These are phyloP conservation scores for Mastacembelus armatus DNA, from an alignment of 2,797 vertebrate genomes.

Conservation along the genomic window DNA sequence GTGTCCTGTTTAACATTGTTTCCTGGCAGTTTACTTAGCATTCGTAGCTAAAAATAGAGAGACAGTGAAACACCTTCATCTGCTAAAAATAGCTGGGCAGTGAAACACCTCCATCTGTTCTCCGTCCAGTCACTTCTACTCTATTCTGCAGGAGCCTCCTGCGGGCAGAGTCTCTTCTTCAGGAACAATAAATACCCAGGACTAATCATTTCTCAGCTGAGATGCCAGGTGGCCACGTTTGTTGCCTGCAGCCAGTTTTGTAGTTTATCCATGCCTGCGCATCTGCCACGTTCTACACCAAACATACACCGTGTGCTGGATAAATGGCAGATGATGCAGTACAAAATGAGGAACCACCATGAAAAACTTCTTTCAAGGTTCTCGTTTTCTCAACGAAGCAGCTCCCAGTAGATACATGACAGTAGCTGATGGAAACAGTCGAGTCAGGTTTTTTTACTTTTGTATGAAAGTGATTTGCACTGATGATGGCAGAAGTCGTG, in stretches of 20 bases:
- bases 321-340: background rate
- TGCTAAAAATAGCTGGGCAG: conserved; percentile 31
- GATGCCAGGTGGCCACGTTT: background rate
- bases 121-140: conserved; percentile 13
- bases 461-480: too few species aligned
- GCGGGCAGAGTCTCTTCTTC: conserved; percentile 43
- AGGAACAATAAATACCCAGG: conserved; percentile 30
- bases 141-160: conserved; percentile 1
- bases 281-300: background rate
- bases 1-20: conserved; percentile 4
- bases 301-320: background rate
- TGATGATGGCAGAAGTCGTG: background rate
- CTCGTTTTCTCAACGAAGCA: background rate
- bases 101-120: conserved; percentile 39
- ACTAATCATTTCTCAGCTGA: conserved; percentile 7
- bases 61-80: conserved; percentile 23
- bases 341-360: too few species aligned
- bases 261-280: background rate
- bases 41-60: conserved; percentile 14
- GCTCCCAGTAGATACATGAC: too few species aligned
- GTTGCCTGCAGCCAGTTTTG: background rate
- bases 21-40: background rate
- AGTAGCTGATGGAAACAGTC: background rate
- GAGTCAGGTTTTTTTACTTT: background rate
- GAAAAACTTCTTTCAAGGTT: too few species aligned